Evolutionary conservation across 2,888 invertebrate species (phyloP).

Genomic region (Yponomeuta plumbellus): DNA sequence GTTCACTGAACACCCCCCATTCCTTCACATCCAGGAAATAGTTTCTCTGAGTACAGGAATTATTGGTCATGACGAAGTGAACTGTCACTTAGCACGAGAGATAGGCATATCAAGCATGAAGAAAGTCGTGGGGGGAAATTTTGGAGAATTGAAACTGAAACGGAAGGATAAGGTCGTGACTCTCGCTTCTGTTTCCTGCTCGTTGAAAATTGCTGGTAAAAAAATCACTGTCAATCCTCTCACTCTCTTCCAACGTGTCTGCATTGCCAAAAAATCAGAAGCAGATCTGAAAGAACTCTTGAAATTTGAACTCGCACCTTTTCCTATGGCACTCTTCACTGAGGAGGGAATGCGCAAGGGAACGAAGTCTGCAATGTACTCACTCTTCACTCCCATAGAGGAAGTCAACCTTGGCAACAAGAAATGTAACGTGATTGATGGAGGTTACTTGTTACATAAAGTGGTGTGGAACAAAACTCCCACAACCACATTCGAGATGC

Average conservation of each 20-base stretch:
- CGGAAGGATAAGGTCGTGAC: constrained; percentile 21
- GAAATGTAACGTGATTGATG: too few relatives aligned
- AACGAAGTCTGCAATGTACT: too few relatives aligned
- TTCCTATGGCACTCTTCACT: constrained; percentile 22
- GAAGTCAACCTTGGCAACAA: too few relatives aligned
- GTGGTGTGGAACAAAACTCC: too few relatives aligned
- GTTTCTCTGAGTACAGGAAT: constrained; percentile 6
- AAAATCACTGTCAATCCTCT: constrained; percentile 21
- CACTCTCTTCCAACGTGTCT: constrained; percentile 22
- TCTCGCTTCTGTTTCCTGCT: constrained; percentile 19
- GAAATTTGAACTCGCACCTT: constrained; percentile 22
- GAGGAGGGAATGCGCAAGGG: constrained; percentile 23
- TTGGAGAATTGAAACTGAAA: constrained; percentile 20
- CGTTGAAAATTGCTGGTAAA: constrained; percentile 15
- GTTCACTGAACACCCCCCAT: constrained; percentile 8
- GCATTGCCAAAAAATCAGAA: constrained; percentile 18
- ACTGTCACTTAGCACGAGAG: constrained; percentile 14
- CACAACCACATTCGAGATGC: too few relatives aligned
- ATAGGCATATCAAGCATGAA: neutral
- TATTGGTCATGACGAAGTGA: constrained; percentile 4
- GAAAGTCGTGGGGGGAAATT: constrained; percentile 17
- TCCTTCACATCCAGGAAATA: neutral
- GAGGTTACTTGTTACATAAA: too few relatives aligned
- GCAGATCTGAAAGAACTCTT: constrained; percentile 20
- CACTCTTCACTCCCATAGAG: too few relatives aligned